Base-by-base conservation (phyloP, 2,888 invertebrate species). In the Steinernema scapterisci region DNA sequence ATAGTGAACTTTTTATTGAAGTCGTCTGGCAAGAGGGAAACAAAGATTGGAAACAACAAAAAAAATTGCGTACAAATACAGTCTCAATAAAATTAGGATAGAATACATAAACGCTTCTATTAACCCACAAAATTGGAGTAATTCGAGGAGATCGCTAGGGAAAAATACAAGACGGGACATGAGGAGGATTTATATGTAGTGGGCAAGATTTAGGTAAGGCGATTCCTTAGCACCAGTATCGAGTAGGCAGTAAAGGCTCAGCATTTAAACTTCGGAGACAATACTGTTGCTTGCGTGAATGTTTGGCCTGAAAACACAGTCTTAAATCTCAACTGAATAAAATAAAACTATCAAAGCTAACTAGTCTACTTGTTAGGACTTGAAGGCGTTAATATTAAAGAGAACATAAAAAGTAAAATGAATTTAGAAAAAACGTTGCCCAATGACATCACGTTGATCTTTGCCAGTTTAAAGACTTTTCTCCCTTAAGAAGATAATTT, bases 241-340 rank as follows among this genome's bases (percentile, higher is more conserved):
- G 38, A 25, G n/a, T n/a, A 48, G 63, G 63, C 63, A 63, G 63
- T 63, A 5, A 25, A 9, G 16, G 31, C 27, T 38, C 13, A 13
- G n/a, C 63, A 31, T 38, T 77, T 70, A 80, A 25, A 81, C 81
- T 75, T 81, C 81, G 19, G 81, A 81, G 45, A 81, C 79, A 19
- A 81, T 70, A 70, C 81, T 81, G 73, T 79, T 82, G 51, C 80
- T 78, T 19, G 78, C 78, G 70, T 81, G 81, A 27, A 74, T 78
- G 54, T 77, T 75, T 1, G 82, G 77, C 46, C 78, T 80, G 54
- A 75, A 78, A 74, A 23, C 27, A 45, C 31, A 27, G 52, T 6
- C 27, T 19, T 54, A 13, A 19, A 23, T 5, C 5, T 25, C 48
- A 13, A 5, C 13, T 19, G 16, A 16, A 48, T 16, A 5, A 7